Percentiles rank a stretch among this genome's conserved stretches.
phyloP scores from a whole-genome alignment of 2,797 vertebrate genomes.

The Falco novaeseelandiae region DNA sequence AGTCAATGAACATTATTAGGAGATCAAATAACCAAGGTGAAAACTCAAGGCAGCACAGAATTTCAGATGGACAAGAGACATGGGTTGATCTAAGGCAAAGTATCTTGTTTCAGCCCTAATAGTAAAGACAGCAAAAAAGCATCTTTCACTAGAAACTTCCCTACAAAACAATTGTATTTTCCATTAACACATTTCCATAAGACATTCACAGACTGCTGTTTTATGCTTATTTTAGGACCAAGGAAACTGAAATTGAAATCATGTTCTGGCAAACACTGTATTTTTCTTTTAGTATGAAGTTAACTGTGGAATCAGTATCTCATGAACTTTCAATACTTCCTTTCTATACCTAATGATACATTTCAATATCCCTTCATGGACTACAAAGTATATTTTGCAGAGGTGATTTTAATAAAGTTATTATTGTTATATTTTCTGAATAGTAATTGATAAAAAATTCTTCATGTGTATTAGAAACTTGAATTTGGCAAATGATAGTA shows the following conservation, averaged over 20 bases:
- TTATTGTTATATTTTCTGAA: neutral
- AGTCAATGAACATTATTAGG: neutral
- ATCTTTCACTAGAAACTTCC: neutral
- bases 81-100: neutral
- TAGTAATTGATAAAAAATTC: neutral
- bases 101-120: neutral
- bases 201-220: neutral
- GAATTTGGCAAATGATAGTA: neutral
- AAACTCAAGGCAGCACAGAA: neutral
- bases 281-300: neutral
- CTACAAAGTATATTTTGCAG: neutral
- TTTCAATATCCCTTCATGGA: neutral
- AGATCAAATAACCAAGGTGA: neutral
- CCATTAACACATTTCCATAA: neutral
- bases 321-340: neutral
- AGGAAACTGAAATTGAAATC: neutral
- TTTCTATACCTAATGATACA: neutral
- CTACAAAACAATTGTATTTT: neutral
- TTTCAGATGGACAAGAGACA: neutral
- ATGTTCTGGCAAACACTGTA: neutral
- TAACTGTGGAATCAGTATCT: neutral
- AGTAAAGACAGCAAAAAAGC: neutral
- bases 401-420: neutral
- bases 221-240: neutral
- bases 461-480: neutral